phyloP scores from a whole-genome alignment of 2,888 invertebrate species.

The Lycophotia porphyrea region DNA sequence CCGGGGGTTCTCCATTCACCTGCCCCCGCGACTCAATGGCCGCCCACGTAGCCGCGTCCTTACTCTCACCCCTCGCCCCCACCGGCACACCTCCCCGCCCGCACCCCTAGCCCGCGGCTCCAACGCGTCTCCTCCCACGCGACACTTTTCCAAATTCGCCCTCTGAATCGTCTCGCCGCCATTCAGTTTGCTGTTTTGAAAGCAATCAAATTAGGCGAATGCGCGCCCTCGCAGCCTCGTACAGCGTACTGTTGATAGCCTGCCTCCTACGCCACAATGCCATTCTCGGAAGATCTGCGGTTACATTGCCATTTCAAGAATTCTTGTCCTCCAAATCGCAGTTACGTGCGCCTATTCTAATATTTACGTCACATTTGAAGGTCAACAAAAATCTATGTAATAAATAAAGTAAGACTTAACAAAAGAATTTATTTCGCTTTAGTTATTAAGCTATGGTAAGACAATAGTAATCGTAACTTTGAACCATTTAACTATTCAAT shows the following conservation, averaged over 20 bases:
- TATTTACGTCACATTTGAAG: slow-evolving; percentile 47
- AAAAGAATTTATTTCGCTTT: background rate
- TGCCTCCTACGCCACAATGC: slow-evolving; percentile 58
- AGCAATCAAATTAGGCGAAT: slow-evolving; percentile 79
- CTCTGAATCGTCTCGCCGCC: slow-evolving; percentile 82
- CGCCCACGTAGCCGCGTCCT: slow-evolving; percentile 84
- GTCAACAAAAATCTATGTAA: slow-evolving; percentile 18
- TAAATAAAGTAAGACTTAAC: slow-evolving; percentile 12
- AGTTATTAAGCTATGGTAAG: background rate
- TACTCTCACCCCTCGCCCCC: slow-evolving; percentile 72
- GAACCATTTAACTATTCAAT: slow-evolving; percentile 30
- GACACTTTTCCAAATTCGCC: slow-evolving; percentile 82
- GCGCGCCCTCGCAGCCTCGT: slow-evolving; percentile 54
- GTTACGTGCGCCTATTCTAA: slow-evolving; percentile 24
- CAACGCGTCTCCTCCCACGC: slow-evolving; percentile 84
- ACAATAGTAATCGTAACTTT: slow-evolving; percentile 20
- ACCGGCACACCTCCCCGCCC: slow-evolving; percentile 52
- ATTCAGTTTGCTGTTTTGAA: slow-evolving; percentile 83
- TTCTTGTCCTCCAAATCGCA: slow-evolving; percentile 33
- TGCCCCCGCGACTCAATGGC: slow-evolving; percentile 88
- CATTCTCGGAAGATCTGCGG: slow-evolving; percentile 41
- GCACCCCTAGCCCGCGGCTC: slow-evolving; percentile 70
- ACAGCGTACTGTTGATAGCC: slow-evolving; percentile 59
- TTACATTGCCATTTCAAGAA: slow-evolving; percentile 50
- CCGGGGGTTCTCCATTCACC: slow-evolving; percentile 84